A percentile compares a stretch with the other conserved stretches of the same genome.
phyloP scores from a whole-genome alignment of 1,140 invertebrate species.

The Papilio dardanus region DNA sequence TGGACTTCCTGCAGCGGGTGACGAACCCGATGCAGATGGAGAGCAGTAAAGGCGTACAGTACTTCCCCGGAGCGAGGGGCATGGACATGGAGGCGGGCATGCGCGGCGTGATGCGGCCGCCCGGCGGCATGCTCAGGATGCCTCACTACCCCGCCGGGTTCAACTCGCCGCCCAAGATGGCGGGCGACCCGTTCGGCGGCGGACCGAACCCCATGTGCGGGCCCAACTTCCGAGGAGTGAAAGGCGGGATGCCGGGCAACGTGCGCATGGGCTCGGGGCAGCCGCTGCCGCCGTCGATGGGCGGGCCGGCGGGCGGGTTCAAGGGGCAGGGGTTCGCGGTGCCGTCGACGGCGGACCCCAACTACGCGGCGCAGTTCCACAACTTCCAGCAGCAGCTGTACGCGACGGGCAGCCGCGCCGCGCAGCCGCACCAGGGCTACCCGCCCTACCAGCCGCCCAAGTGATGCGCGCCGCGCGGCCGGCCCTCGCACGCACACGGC shows the following conservation, averaged over 20 bases:
- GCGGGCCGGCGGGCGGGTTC: slow-evolving; percentile 87
- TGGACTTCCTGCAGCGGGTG: slow-evolving; percentile 96
- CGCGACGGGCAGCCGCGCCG: slow-evolving; percentile 90
- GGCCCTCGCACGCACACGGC: slow-evolving; percentile 31
- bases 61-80: slow-evolving; percentile 85
- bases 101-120: slow-evolving; percentile 77
- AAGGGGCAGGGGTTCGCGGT: slow-evolving; percentile 92
- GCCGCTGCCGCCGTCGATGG: slow-evolving; percentile 91
- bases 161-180: slow-evolving; percentile 77
- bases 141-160: slow-evolving; percentile 78
- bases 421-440: slow-evolving; percentile 73
- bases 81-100: slow-evolving; percentile 83
- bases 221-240: slow-evolving; percentile 72
- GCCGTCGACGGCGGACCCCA: slow-evolving; percentile 93
- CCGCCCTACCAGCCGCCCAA: slow-evolving; percentile 75
- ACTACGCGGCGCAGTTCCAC: slow-evolving; percentile 97
- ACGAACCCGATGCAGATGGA: slow-evolving; percentile 91
- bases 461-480: slow-evolving; percentile 62
- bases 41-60: slow-evolving; percentile 87
- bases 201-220: slow-evolving; percentile 72
- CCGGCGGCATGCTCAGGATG: slow-evolving; percentile 74
- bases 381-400: slow-evolving; percentile 97
- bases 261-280: slow-evolving; percentile 81
- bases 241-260: slow-evolving; percentile 66
- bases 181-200: slow-evolving; percentile 65